Evolutionary conservation across 2,888 invertebrate species (phyloP).

Genomic region (Amiota minor): DNA sequence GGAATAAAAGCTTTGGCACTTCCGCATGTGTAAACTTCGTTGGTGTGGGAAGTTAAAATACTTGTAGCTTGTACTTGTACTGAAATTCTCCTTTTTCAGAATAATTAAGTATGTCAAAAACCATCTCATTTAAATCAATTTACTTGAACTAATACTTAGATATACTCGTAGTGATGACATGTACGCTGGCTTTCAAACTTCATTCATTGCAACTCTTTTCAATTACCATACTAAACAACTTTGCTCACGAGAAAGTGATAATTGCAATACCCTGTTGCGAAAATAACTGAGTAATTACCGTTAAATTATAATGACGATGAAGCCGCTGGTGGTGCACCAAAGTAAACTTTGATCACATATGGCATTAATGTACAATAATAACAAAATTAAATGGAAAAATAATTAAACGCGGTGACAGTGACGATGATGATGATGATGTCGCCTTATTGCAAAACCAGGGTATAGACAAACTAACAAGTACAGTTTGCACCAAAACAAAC

Average conservation of each 20-base stretch:
- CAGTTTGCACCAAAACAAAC: background rate
- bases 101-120: no score
- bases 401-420: constrained; percentile 3
- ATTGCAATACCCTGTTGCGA: constrained; percentile 41
- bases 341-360: background rate
- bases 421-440: background rate
- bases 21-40: constrained; percentile 22
- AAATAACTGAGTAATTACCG: constrained; percentile 44
- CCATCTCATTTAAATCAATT: no score
- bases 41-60: no score
- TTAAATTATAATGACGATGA: constrained; percentile 42
- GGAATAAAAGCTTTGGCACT: constrained; percentile 47
- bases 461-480: background rate
- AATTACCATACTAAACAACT: no score
- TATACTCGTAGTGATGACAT: no score
- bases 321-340: background rate
- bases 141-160: no score
- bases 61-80: no score
- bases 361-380: background rate
- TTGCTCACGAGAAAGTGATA: constrained; percentile 29
- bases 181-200: no score
- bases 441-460: background rate
- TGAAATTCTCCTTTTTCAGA: no score
- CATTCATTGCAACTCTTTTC: no score
- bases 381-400: constrained; percentile 13